phyloP scores from a whole-genome alignment of 2,113 vertebrate species.

The Phaethornis superciliosus region DNA sequence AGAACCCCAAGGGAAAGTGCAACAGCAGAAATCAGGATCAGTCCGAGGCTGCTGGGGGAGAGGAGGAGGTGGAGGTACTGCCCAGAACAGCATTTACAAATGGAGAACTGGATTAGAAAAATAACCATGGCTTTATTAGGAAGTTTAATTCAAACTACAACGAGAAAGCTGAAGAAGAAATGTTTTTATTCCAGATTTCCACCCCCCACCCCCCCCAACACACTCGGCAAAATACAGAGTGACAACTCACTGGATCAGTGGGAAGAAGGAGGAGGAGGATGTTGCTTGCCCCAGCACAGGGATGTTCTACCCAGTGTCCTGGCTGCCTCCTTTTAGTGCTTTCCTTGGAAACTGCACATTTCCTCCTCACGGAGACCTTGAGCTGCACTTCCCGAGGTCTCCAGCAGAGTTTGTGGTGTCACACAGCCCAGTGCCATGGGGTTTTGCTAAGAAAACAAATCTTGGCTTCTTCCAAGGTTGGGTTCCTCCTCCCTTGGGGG shows the following conservation, averaged over 20 bases:
- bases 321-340: rapidly evolving
- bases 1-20: rapidly evolving
- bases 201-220: not conserved
- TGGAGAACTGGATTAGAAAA: not conserved
- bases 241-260: not conserved
- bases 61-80: rapidly evolving
- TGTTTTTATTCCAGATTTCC: not conserved
- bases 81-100: not conserved
- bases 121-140: not conserved
- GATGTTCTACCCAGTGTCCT: not conserved
- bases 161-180: not conserved
- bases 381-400: not conserved
- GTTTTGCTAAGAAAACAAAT: not conserved
- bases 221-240: not conserved
- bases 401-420: not conserved
- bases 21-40: not conserved
- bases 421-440: not conserved
- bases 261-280: not conserved
- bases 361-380: not conserved
- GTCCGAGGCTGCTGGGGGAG: rapidly evolving
- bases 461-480: not conserved
- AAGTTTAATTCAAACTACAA: not conserved
- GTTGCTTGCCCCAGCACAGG: not conserved
- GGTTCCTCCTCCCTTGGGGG: too few relatives aligned
- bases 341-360: rapidly evolving